Evolutionary conservation across 2,113 vertebrate species (phyloP).

Genomic region (Tachysurus fulvidraco): DNA sequence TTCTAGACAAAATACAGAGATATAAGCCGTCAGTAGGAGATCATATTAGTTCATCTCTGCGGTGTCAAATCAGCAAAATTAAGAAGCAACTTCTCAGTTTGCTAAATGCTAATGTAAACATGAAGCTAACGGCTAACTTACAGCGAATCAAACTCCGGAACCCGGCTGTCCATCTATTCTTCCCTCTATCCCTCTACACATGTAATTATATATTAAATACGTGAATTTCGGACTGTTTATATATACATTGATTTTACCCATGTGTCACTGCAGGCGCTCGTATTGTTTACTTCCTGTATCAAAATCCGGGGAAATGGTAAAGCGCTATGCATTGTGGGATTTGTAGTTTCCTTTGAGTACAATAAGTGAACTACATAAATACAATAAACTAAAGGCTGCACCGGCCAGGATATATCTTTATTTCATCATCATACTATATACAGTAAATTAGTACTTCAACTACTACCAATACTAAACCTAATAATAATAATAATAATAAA

Average conservation of each 20-base stretch:
- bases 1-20: background rate
- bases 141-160: background rate
- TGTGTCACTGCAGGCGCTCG: conserved; percentile 20
- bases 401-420: no score
- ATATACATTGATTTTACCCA: background rate
- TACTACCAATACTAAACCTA: no score
- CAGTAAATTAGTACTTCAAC: no score
- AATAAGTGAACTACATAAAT: background rate
- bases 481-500: no score
- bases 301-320: conserved; percentile 66
- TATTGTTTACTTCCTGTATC: conserved; percentile 58
- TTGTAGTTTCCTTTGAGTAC: conserved; percentile 42
- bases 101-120: background rate
- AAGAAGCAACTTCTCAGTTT: background rate
- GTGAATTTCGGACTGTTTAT: background rate
- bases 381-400: background rate
- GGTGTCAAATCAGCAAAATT: background rate
- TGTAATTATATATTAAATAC: background rate
- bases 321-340: conserved; percentile 61
- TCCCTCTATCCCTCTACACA: background rate
- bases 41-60: background rate
- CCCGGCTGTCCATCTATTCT: background rate
- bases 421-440: no score
- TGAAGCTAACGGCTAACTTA: background rate
- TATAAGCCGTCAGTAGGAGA: background rate